Conservation (phyloP, 92 coral and sea anemone species). For the Parazoanthus atlanticus region DNA sequence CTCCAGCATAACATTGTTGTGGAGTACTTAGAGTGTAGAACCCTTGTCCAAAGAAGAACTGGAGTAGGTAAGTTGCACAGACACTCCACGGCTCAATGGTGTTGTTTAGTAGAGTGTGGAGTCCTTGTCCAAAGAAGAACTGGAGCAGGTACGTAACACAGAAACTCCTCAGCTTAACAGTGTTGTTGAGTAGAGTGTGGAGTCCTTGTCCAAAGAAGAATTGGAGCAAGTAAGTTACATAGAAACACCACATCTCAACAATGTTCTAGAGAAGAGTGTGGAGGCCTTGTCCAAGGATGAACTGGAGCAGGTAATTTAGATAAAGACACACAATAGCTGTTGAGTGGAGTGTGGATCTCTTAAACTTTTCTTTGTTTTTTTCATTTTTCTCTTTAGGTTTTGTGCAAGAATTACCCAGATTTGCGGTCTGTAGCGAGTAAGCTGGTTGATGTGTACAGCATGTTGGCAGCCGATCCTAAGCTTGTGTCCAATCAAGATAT, state of each 20-base stretch:
- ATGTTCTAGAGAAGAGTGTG: slow-evolving; percentile 75
- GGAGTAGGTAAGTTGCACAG: slow-evolving; percentile 52
- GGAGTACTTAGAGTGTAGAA: slow-evolving; percentile 80
- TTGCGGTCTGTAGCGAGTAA: slow-evolving; percentile 72
- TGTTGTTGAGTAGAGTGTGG: slow-evolving; percentile 78
- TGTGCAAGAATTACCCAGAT: slow-evolving; percentile 72
- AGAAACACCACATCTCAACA: no score
- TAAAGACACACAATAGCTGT: no score
- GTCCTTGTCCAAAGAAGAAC: slow-evolving; percentile 79
- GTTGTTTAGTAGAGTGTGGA: slow-evolving; percentile 52
- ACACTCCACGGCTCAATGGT: no score
- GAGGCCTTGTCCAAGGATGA: slow-evolving; percentile 80
- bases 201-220: slow-evolving; percentile 79
- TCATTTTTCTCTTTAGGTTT: slow-evolving; percentile 51
- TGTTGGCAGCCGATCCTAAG: slow-evolving; percentile 75
- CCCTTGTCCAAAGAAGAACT: slow-evolving; percentile 82
- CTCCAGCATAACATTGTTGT: slow-evolving; percentile 25
- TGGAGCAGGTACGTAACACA: slow-evolving; percentile 59
- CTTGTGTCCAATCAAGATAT: slow-evolving; percentile 65
- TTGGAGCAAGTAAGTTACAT: slow-evolving; percentile 62
- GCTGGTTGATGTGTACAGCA: slow-evolving; percentile 85
- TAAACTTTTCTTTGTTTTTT: no score
- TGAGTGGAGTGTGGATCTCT: no score
- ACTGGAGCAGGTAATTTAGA: slow-evolving; percentile 63
- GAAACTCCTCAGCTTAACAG: no score